A percentile compares a stretch with the other conserved stretches of the same genome.
phyloP scores from a whole-genome alignment of 1,140 invertebrate genomes.

The Marisa cornuarietis region DNA sequence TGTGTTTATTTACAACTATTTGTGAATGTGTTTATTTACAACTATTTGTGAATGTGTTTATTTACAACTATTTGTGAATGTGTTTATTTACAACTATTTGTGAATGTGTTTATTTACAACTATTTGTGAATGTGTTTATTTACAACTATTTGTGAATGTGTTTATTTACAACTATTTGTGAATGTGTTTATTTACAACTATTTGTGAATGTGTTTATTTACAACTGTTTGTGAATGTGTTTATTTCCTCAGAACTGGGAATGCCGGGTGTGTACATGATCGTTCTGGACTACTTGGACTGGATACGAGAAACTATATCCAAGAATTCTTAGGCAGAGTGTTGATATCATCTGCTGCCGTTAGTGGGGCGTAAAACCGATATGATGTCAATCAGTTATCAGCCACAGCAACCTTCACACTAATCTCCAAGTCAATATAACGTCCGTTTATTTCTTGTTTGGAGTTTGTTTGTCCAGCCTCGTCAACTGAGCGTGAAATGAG shows the following conservation, averaged over 20 bases:
- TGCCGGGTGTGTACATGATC: constrained; percentile 77
- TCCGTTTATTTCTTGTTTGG: too few species aligned
- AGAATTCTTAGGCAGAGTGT: constrained; percentile 15
- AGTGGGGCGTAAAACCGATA: too few species aligned
- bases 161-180: background rate
- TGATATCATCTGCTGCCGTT: too few species aligned
- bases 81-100: background rate
- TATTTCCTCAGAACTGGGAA: constrained; percentile 65
- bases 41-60: background rate
- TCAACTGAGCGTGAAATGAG: too few species aligned
- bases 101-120: background rate
- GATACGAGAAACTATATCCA: constrained; percentile 40
- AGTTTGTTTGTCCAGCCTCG: too few species aligned
- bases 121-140: too few species aligned
- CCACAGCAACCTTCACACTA: too few species aligned
- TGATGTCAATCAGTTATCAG: too few species aligned
- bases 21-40: too few species aligned
- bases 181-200: background rate
- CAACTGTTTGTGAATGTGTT: background rate
- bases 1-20: background rate
- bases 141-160: background rate
- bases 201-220: background rate
- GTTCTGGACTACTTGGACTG: constrained; percentile 62
- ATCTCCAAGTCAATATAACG: too few species aligned
- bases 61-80: too few species aligned